Evolutionary conservation across 2,113 vertebrate species (phyloP).

Genomic region (Romanogobio albipinnatus): DNA sequence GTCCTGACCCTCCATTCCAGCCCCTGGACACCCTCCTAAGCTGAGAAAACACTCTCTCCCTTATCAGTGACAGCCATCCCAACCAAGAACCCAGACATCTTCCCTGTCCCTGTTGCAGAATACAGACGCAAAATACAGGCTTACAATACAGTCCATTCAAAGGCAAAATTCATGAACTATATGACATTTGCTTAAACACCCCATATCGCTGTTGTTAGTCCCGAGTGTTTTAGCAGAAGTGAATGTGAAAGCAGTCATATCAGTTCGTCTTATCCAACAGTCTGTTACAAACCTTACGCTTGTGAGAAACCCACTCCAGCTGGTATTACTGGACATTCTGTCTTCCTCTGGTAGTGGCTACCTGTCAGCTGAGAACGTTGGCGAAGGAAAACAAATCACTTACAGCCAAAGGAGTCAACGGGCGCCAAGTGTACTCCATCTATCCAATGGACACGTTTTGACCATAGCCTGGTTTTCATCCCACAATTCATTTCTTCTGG

Average conservation of each 20-base stretch:
- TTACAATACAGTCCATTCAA: neutral
- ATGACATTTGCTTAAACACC: constrained; percentile 1
- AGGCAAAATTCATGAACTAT: constrained; percentile 12
- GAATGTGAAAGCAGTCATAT: constrained; percentile 7
- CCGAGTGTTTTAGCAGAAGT: neutral
- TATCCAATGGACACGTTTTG: neutral
- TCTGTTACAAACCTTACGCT: neutral
- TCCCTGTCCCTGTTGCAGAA: neutral
- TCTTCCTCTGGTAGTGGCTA: neutral
- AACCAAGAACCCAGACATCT: constrained; percentile 6
- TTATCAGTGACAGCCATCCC: constrained; percentile 34
- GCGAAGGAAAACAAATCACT: constrained; percentile 27
- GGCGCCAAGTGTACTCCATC: neutral
- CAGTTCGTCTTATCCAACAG: neutral
- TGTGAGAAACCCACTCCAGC: constrained; percentile 13
- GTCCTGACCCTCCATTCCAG: neutral
- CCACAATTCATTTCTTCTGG: constrained; percentile 21
- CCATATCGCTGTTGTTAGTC: neutral
- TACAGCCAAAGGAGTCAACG: neutral
- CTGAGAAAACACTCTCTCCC: constrained; percentile 37
- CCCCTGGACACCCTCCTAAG: constrained; percentile 7
- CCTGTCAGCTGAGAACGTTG: constrained; percentile 19
- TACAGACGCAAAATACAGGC: neutral
- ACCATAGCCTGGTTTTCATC: constrained; percentile 9
- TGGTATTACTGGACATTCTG: neutral